Evolutionary conservation across 2,113 vertebrate genomes (phyloP).

Genomic region (Xyrauchen texanus): DNA sequence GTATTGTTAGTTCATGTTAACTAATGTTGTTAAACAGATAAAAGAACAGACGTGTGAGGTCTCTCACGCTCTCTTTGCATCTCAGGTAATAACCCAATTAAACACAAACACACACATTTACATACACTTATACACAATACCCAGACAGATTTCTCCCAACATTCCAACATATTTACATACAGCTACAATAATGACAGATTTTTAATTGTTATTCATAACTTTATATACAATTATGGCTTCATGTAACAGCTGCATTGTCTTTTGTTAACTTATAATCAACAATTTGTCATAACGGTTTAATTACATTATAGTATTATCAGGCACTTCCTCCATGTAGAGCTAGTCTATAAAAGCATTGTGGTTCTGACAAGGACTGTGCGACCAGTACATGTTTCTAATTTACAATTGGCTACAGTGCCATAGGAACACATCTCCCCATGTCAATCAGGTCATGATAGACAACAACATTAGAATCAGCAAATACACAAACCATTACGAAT

Average conservation of each 20-base stretch:
- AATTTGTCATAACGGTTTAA: constrained; percentile 33
- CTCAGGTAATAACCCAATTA: no score
- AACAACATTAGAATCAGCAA: background rate
- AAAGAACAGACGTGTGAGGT: no score
- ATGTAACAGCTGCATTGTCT: constrained; percentile 82
- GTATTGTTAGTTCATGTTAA: no score
- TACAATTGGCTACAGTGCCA: background rate
- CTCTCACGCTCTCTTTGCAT: no score
- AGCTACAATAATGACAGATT: constrained; percentile 35
- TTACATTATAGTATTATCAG: constrained; percentile 75
- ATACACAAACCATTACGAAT: background rate
- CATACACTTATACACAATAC: background rate
- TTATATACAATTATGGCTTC: constrained; percentile 91
- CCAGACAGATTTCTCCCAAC: constrained; percentile 47
- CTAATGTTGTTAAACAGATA: no score
- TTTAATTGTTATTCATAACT: constrained; percentile 45
- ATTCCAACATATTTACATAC: constrained; percentile 64
- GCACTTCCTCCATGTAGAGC: constrained; percentile 78
- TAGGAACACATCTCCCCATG: background rate
- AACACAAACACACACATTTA: background rate
- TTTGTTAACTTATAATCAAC: constrained; percentile 67
- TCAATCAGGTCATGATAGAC: background rate
- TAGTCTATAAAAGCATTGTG: constrained; percentile 57
- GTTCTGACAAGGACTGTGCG: constrained; percentile 17
- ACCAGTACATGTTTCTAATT: background rate